These are phyloP conservation scores for Cryptocephalus moraei DNA, from an alignment of 2,888 invertebrate species.

Conservation along the genomic window DNA sequence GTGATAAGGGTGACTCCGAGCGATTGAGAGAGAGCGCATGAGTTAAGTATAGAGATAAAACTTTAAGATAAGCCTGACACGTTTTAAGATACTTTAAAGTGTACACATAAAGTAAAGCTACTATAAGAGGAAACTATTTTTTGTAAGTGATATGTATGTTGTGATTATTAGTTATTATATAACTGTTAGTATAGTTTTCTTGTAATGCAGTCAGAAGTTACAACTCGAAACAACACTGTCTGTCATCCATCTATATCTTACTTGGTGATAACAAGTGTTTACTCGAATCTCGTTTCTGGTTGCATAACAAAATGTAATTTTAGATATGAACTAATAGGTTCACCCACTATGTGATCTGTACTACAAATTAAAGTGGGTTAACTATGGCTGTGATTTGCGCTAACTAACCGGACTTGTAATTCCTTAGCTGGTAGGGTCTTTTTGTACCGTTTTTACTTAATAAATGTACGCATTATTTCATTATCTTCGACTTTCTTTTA, in stretches of 20 bases:
- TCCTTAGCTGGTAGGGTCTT: slow-evolving; percentile 1
- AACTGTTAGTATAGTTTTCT: slow-evolving; percentile 2
- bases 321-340: slow-evolving; percentile 1
- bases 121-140: background rate
- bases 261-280: background rate
- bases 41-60: too few species aligned
- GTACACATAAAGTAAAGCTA: too few species aligned
- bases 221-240: too few species aligned
- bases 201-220: too few species aligned
- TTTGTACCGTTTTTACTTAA: slow-evolving; percentile 1
- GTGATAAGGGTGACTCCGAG: too few species aligned
- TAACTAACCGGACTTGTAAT: background rate
- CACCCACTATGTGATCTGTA: slow-evolving; percentile 3
- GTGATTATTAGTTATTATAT: slow-evolving; percentile 7
- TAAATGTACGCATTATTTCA: background rate
- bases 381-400: slow-evolving; percentile 7
- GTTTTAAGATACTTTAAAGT: too few species aligned
- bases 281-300: background rate
- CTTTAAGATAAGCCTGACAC: too few species aligned
- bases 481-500: background rate
- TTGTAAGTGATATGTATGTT: slow-evolving; percentile 1
- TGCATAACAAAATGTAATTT: background rate
- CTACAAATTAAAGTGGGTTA: slow-evolving; percentile 2
- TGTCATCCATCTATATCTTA: background rate
- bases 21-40: too few species aligned